Base-by-base conservation (phyloP, 2,888 invertebrate genomes). In the Orgyia antiqua region DNA sequence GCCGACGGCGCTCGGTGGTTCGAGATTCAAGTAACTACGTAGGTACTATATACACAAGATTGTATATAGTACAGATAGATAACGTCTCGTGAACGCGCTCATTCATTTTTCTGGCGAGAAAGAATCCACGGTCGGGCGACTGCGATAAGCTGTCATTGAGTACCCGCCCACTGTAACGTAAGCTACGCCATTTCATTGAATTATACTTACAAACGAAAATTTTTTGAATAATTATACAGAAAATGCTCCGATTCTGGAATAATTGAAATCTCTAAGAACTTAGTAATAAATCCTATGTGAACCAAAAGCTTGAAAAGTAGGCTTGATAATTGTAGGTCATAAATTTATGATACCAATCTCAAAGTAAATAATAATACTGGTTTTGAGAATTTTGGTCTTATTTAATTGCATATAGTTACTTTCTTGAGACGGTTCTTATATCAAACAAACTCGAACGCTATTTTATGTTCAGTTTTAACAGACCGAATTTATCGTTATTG, bases 101-200 rank as follows among this genome's bases (percentile, higher is more conserved):
- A 58, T 56, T 58, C 56, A 58, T 48, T 53, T 53, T 48, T 47
- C 42, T 45, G 40, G 36, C 37, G 41, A 45, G 43, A 31, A 42
- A 43, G 36, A 35, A 28, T 36, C 38, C 36, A 39, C 35, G 40
- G 42, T 43, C 38, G 48, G 42, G 39, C 24, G 37, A 36, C n/a
- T n/a, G n/a, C n/a, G 51, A 50, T 51, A 53, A 51, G 47, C 54
- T 45, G 31, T 13, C 29, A 39, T 33, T 34, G 36, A 36, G 33
- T 38, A 34, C 33, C 39, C 39, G 38, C 45, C 45, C 38, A 37
- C 41, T 29, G 27, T 15, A 26, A 19, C 24, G 23, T 36, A 31
- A n/a, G 29, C 38, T 36, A 41, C 30, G 37, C 23, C 26, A 44
- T 42, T 49, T 39, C 34, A 51, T 49, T 32, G 31, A 27, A 52